Evolutionary conservation across 2,797 vertebrate genomes (phyloP).

Genomic region (Sphenopsis melanotis): DNA sequence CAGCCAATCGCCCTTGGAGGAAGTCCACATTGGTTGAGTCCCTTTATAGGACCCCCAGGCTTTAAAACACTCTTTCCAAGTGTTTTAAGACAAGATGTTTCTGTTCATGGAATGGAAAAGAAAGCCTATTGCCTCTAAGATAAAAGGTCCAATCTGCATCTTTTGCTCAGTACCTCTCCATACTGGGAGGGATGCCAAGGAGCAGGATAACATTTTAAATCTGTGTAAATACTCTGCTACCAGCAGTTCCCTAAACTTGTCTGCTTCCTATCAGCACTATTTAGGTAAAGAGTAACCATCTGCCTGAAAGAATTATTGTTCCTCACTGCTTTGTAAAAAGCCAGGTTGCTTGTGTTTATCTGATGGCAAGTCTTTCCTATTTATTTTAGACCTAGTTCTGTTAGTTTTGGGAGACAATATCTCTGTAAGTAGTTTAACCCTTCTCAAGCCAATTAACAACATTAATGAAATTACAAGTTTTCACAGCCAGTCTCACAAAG

Average conservation of each 20-base stretch:
- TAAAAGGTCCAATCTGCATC: background rate
- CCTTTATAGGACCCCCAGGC: background rate
- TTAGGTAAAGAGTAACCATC: background rate
- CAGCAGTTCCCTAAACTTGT: background rate
- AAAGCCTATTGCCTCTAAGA: background rate
- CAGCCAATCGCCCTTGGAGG: background rate
- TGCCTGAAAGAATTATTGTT: slow-evolving; percentile 18
- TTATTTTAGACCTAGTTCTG: background rate
- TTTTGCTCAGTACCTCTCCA: background rate
- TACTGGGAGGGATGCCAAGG: background rate
- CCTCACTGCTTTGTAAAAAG: background rate
- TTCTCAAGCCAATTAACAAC: background rate
- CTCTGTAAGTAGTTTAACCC: background rate
- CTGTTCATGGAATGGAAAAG: background rate
- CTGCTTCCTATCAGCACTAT: background rate
- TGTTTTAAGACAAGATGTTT: background rate
- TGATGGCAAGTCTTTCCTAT: background rate
- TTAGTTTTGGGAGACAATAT: background rate
- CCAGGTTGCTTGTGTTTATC: background rate
- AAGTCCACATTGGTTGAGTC: background rate
- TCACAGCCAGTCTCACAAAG: background rate
- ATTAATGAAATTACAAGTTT: background rate
- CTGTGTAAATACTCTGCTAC: background rate
- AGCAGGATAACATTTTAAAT: background rate
- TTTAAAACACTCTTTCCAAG: background rate